Percentiles rank a stretch among this genome's conserved stretches.
These are phyloP conservation scores for Coenonympha glycerion DNA, from an alignment of 2,888 invertebrate genomes.

Conservation along the genomic window DNA sequence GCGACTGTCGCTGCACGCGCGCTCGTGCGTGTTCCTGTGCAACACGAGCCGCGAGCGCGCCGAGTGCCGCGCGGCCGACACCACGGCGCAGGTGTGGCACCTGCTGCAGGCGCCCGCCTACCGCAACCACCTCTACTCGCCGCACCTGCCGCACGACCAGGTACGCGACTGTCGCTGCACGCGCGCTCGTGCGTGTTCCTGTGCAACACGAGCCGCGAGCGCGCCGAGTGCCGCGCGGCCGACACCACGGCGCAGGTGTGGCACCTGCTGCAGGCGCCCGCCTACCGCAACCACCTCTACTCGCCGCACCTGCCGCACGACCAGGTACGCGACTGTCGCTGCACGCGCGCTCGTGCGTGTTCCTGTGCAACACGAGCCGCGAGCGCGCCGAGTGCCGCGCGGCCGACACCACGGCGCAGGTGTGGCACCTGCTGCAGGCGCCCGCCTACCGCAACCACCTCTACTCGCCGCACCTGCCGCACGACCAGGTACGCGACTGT, in stretches of 20 bases:
- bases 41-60: slow-evolving; percentile 86
- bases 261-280: slow-evolving; percentile 86
- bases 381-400: slow-evolving; percentile 81
- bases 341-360: too few species aligned
- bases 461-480: slow-evolving; percentile 59
- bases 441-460: slow-evolving; percentile 90
- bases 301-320: slow-evolving; percentile 33
- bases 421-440: slow-evolving; percentile 90
- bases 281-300: slow-evolving; percentile 92
- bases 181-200: too few species aligned
- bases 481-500: slow-evolving; percentile 45
- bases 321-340: slow-evolving; percentile 42
- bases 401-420: slow-evolving; percentile 84
- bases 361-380: slow-evolving; percentile 89
- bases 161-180: slow-evolving; percentile 32
- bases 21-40: too few species aligned
- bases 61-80: slow-evolving; percentile 79
- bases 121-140: slow-evolving; percentile 86
- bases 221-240: slow-evolving; percentile 77
- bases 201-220: slow-evolving; percentile 88
- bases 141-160: slow-evolving; percentile 37
- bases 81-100: slow-evolving; percentile 92
- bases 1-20: neutral
- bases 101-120: slow-evolving; percentile 87
- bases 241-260: slow-evolving; percentile 90